phyloP scores from a whole-genome alignment of 2,113 vertebrate species.

The Mellivora capensis region DNA sequence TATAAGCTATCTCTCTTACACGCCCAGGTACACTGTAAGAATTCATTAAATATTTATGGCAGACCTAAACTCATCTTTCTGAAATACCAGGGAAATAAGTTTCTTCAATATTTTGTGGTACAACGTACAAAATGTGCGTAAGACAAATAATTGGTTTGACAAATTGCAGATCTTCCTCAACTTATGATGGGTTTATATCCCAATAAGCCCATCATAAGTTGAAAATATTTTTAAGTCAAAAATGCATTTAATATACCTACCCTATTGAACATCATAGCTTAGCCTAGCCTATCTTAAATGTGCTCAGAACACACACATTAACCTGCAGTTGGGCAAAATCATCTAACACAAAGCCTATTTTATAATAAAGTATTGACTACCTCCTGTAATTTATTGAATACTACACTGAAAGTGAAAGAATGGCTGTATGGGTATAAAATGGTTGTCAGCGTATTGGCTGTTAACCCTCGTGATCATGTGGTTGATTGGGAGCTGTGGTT shows the following conservation, averaged over 20 bases:
- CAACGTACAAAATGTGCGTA: background rate
- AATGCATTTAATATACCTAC: background rate
- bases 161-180: background rate
- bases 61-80: background rate
- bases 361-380: background rate
- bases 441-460: background rate
- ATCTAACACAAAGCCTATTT: background rate
- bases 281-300: background rate
- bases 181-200: background rate
- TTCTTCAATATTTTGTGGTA: background rate
- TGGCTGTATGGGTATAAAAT: background rate
- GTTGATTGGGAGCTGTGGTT: background rate
- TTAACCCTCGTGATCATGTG: background rate
- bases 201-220: background rate
- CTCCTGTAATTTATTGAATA: background rate
- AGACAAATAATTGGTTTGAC: background rate
- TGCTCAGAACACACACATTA: background rate
- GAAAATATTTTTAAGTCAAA: background rate
- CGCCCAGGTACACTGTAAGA: background rate
- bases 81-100: background rate
- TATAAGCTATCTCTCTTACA: background rate
- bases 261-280: background rate
- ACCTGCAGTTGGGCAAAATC: background rate
- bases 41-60: background rate
- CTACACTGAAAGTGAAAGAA: background rate